These are phyloP conservation scores for Enteromius trimaculatus DNA, from an alignment of 2,797 vertebrate genomes.

Conservation along the genomic window DNA sequence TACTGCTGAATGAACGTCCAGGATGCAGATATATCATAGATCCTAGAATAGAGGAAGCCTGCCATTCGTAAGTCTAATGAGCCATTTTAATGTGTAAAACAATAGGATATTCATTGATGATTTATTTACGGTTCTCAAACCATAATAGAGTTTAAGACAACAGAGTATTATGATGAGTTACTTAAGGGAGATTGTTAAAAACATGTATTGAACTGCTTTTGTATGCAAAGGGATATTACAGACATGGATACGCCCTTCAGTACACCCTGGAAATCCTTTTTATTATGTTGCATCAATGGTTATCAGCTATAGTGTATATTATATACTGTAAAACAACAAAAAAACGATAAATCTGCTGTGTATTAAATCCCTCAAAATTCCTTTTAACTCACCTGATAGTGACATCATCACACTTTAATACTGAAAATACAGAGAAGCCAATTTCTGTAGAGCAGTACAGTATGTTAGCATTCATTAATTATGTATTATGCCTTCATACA, in stretches of 20 bases:
- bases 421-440: neutral
- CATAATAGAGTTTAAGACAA: neutral
- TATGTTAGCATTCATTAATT: neutral
- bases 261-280: neutral
- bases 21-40: slow-evolving; percentile 16
- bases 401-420: neutral
- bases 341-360: neutral
- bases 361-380: neutral
- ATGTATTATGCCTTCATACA: neutral
- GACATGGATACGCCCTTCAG: neutral
- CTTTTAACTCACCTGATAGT: neutral
- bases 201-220: slow-evolving; percentile 46
- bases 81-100: slow-evolving; percentile 7
- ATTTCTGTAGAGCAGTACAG: neutral
- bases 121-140: slow-evolving; percentile 34
- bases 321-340: no score
- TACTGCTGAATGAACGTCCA: slow-evolving; percentile 27
- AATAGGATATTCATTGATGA: neutral
- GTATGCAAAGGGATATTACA: slow-evolving; percentile 23
- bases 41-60: neutral
- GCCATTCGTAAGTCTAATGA: slow-evolving; percentile 10
- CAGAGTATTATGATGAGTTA: neutral
- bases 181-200: slow-evolving; percentile 52
- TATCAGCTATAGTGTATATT: neutral
- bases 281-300: neutral